A percentile compares a stretch with the other conserved stretches of the same genome.
phyloP scores from a whole-genome alignment of 2,888 invertebrate species.

The Archips crataeganus region DNA sequence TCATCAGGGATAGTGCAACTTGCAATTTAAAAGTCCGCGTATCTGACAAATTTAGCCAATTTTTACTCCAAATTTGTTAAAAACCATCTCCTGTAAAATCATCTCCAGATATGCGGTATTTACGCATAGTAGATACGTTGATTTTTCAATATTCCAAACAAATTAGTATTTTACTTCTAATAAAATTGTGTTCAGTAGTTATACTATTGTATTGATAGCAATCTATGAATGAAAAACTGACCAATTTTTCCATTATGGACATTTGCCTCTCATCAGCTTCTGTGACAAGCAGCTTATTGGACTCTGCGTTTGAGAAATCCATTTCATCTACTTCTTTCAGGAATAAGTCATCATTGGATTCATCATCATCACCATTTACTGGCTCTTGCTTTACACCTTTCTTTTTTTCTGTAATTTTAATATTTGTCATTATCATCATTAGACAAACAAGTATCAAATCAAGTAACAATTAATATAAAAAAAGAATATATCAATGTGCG shows the following conservation, averaged over 20 bases:
- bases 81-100: too few relatives aligned
- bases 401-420: conserved; percentile 61
- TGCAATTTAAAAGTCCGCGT: too few relatives aligned
- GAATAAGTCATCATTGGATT: conserved; percentile 56
- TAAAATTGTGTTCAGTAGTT: too few relatives aligned
- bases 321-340: conserved; percentile 55
- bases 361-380: conserved; percentile 61
- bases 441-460: not conserved
- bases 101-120: too few relatives aligned
- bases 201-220: not conserved
- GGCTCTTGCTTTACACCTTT: conserved; percentile 64
- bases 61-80: too few relatives aligned
- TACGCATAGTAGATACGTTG: too few relatives aligned
- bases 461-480: too few relatives aligned
- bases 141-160: too few relatives aligned
- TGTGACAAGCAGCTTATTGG: conserved; percentile 48
- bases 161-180: too few relatives aligned
- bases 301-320: conserved; percentile 50
- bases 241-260: conserved; percentile 72
- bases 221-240: conserved; percentile 46
- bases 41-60: too few relatives aligned
- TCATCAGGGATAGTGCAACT: too few relatives aligned
- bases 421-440: not conserved
- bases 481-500: too few relatives aligned
- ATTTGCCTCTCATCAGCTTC: conserved; percentile 67